These are phyloP conservation scores for Sycophila texana DNA, from an alignment of 2,888 invertebrate species.

Conservation along the genomic window DNA sequence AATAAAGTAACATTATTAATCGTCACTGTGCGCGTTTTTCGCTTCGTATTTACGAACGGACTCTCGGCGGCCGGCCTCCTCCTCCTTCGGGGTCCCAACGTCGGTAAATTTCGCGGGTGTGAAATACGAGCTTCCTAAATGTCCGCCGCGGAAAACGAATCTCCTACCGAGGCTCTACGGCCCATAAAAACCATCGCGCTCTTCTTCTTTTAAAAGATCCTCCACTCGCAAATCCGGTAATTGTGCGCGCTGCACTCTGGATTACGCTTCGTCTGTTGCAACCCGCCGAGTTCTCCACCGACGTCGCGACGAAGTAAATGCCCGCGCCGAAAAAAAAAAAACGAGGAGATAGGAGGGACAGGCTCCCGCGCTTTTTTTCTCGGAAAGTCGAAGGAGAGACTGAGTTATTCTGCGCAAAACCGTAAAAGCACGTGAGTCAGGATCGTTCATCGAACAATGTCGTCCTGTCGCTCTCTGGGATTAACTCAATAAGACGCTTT, in stretches of 20 bases:
- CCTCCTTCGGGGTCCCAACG: slow-evolving; percentile 13
- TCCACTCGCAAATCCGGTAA: slow-evolving; percentile 56
- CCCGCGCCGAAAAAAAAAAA: neutral
- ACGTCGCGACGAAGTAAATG: too few species aligned
- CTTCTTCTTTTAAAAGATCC: slow-evolving; percentile 32
- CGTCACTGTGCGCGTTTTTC: slow-evolving; percentile 39
- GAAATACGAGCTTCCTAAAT: slow-evolving; percentile 60
- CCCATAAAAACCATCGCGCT: slow-evolving; percentile 56
- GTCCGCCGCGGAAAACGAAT: slow-evolving; percentile 56
- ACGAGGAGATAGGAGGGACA: neutral
- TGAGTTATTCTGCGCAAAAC: slow-evolving; percentile 41
- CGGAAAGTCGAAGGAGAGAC: neutral
- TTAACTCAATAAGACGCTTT: slow-evolving; percentile 43
- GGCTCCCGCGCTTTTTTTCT: neutral
- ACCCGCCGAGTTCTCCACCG: neutral
- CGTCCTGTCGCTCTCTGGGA: slow-evolving; percentile 27
- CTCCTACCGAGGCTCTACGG: slow-evolving; percentile 49
- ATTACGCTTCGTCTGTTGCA: slow-evolving; percentile 30
- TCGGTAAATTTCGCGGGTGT: slow-evolving; percentile 61
- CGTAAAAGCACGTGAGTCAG: slow-evolving; percentile 25
- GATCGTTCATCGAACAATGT: slow-evolving; percentile 50
- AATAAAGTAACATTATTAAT: slow-evolving; percentile 56
- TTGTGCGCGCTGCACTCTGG: slow-evolving; percentile 42
- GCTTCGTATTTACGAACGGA: slow-evolving; percentile 37
- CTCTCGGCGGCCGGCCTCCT: slow-evolving; percentile 14